phyloP scores from a whole-genome alignment of 1,140 invertebrate species.

The Bombus haemorrhoidalis region DNA sequence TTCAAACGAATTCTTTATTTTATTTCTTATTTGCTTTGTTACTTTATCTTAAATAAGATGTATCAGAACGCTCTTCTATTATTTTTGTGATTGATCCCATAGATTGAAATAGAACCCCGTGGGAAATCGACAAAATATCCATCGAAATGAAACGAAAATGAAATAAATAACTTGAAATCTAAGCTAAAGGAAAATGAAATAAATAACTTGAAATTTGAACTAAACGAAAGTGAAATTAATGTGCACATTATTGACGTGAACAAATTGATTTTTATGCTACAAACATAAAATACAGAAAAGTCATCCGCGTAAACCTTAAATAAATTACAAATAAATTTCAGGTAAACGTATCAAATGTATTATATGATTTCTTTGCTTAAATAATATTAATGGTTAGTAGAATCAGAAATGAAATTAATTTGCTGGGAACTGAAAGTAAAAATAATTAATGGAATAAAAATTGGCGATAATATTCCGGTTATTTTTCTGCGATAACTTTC shows the following conservation, averaged over 20 bases:
- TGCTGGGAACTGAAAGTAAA: neutral
- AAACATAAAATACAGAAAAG: too few species aligned
- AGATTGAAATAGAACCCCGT: neutral
- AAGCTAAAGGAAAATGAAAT: neutral
- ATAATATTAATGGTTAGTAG: neutral
- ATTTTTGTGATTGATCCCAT: neutral
- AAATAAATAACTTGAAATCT: conserved; percentile 4
- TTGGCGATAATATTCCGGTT: neutral
- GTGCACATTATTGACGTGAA: neutral
- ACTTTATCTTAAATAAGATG: neutral
- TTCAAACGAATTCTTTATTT: neutral
- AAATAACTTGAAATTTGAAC: neutral
- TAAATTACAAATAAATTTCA: too few species aligned
- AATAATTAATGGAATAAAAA: neutral
- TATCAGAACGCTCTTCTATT: neutral
- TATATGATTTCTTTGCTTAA: too few species aligned
- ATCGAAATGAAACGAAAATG: neutral
- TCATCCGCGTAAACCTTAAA: too few species aligned
- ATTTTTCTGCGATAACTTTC: neutral
- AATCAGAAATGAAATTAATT: neutral
- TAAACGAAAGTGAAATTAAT: neutral
- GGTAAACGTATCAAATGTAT: too few species aligned
- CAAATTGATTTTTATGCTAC: neutral
- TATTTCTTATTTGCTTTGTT: neutral
- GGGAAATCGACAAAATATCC: conserved; percentile 10